These are phyloP conservation scores for Hylaeus anthracinus DNA, from an alignment of 1,140 invertebrate species.

Conservation along the genomic window DNA sequence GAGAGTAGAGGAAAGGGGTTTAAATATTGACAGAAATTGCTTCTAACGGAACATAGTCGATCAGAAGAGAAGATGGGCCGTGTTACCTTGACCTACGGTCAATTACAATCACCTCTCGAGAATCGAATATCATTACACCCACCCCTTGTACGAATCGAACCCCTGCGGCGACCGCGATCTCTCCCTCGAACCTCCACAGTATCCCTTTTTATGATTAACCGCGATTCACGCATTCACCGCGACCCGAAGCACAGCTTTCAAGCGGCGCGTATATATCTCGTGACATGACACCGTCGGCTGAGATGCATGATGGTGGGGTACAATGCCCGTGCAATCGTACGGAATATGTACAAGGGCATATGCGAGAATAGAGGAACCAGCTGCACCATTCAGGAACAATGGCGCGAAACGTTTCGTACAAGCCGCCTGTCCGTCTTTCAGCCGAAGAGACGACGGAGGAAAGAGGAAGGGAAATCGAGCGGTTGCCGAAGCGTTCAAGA, in stretches of 20 bases:
- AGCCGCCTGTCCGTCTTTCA: constrained; percentile 55
- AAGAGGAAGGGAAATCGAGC: not conserved
- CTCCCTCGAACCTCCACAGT: not conserved
- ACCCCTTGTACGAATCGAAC: not conserved
- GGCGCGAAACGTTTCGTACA: constrained; percentile 56
- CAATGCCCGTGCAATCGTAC: constrained; percentile 52
- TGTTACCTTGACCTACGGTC: not conserved
- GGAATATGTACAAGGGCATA: constrained; percentile 49
- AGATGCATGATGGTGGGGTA: constrained; percentile 18
- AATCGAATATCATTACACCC: not conserved
- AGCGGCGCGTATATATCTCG: constrained; percentile 1
- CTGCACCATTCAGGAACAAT: constrained; percentile 61
- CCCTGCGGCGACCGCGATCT: not conserved
- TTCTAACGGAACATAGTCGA: no score
- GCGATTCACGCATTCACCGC: not conserved
- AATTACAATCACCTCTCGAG: not conserved
- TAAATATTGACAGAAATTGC: no score
- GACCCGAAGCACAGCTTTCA: not conserved
- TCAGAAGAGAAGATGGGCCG: not conserved
- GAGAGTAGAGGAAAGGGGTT: no score
- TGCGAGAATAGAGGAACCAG: constrained; percentile 55
- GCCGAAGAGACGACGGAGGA: constrained; percentile 13
- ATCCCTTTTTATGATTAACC: constrained; percentile 4
- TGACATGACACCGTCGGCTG: constrained; percentile 40
- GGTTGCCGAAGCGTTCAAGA: constrained; percentile 24